Evolutionary conservation across 2,113 vertebrate species (phyloP).

Genomic region (Tragelaphus scriptus): DNA sequence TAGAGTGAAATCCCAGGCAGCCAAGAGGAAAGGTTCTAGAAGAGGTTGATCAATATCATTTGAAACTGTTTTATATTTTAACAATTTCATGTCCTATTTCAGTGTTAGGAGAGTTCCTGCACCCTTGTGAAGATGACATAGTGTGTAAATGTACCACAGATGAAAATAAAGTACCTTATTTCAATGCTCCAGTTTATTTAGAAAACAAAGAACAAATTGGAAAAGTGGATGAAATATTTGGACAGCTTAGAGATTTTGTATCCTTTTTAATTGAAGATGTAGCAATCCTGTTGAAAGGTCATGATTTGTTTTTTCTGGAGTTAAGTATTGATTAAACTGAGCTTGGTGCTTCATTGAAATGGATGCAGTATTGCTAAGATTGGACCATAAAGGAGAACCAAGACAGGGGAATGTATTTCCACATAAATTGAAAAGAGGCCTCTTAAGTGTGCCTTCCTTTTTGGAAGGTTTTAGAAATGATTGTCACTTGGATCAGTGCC

Average conservation of each 20-base stretch:
- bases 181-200: conserved; percentile 96
- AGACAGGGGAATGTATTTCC: neutral
- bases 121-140: conserved; percentile 97
- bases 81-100: conserved; percentile 46
- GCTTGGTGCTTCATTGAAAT: neutral
- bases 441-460: neutral
- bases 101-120: conserved; percentile 96
- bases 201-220: conserved; percentile 99
- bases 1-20: neutral
- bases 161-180: conserved; percentile 97
- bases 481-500: neutral
- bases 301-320: neutral
- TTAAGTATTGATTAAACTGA: neutral
- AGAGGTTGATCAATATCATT: neutral
- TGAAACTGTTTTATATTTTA: neutral
- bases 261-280: conserved; percentile 81
- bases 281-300: neutral
- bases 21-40: neutral
- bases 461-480: neutral
- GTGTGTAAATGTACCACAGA: conserved; percentile 95
- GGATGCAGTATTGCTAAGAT: neutral
- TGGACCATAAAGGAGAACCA: neutral
- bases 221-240: conserved; percentile 99
- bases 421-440: neutral
- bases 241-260: conserved; percentile 98